Conservation (phyloP, 2,797 vertebrate species). For the Echiichthys vipera region DNA sequence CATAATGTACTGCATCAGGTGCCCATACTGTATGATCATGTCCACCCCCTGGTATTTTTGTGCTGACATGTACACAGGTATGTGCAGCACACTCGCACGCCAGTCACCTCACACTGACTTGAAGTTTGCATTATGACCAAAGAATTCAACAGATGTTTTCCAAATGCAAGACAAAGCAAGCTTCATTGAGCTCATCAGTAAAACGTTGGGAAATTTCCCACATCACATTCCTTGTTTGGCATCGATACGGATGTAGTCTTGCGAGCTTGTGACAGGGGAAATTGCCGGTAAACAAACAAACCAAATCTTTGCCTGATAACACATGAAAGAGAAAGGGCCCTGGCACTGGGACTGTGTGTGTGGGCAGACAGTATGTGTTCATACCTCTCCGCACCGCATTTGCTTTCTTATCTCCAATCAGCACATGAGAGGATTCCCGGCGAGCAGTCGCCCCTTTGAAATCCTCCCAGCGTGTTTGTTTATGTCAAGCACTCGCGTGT, state of each 20-base stretch:
- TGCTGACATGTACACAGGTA: conserved; percentile 37
- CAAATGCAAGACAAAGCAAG: conserved; percentile 68
- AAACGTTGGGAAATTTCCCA: conserved; percentile 52
- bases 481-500: conserved; percentile 74
- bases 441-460: conserved; percentile 70
- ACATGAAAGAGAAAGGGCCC: conserved; percentile 58
- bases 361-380: conserved; percentile 43
- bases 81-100: conserved; percentile 14
- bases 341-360: conserved; percentile 44
- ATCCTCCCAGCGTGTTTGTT: conserved; percentile 74
- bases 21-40: neutral
- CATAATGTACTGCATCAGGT: neutral
- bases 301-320: conserved; percentile 47
- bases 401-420: conserved; percentile 68
- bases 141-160: conserved; percentile 73
- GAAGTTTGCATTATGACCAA: conserved; percentile 50
- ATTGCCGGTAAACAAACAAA: conserved; percentile 72
- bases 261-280: conserved; percentile 45
- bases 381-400: conserved; percentile 47
- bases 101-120: conserved; percentile 14
- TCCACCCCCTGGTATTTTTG: conserved; percentile 6
- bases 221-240: conserved; percentile 41
- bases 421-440: conserved; percentile 61
- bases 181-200: conserved; percentile 56
- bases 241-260: conserved; percentile 19